These are phyloP conservation scores for Microcebus griseorufus DNA, from an alignment of 2,113 vertebrate species.

Conservation along the genomic window DNA sequence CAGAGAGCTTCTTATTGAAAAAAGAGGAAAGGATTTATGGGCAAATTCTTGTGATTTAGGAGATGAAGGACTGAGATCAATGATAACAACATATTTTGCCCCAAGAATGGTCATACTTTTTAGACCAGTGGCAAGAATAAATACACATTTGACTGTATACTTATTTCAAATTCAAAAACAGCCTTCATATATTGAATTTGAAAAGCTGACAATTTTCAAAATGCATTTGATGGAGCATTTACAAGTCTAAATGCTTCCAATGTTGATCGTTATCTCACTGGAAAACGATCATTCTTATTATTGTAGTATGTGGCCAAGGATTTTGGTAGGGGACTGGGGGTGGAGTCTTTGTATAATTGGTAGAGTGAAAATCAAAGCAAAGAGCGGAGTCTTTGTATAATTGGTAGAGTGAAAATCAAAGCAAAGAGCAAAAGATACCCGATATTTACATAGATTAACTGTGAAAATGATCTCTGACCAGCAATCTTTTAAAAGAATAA, in stretches of 20 bases:
- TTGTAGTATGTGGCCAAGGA: constrained; percentile 87
- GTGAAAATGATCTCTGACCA: constrained; percentile 91
- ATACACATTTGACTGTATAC: constrained; percentile 88
- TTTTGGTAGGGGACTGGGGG: constrained; percentile 84
- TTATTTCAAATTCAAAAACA: constrained; percentile 92
- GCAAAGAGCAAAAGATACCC: constrained; percentile 82
- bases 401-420: constrained; percentile 83
- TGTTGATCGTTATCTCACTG: constrained; percentile 82
- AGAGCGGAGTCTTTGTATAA: constrained; percentile 82
- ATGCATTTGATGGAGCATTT: constrained; percentile 88
- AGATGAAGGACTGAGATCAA: constrained; percentile 85
- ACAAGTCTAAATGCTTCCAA: constrained; percentile 89
- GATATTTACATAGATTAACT: constrained; percentile 88
- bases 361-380: constrained; percentile 77
- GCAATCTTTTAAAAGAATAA: constrained; percentile 83
- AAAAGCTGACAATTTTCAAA: constrained; percentile 79
- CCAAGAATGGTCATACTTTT: constrained; percentile 87
- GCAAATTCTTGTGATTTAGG: constrained; percentile 89
- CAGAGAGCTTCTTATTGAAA: constrained; percentile 84
- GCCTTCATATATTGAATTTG: constrained; percentile 93
- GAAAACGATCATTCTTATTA: constrained; percentile 85
- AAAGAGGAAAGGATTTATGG: constrained; percentile 89
- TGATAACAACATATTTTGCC: constrained; percentile 90
- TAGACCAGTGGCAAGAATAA: constrained; percentile 87
- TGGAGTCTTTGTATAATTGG: constrained; percentile 85